Conservation (phyloP, 2,113 vertebrate species). For the Turdus rufiventris region DNA sequence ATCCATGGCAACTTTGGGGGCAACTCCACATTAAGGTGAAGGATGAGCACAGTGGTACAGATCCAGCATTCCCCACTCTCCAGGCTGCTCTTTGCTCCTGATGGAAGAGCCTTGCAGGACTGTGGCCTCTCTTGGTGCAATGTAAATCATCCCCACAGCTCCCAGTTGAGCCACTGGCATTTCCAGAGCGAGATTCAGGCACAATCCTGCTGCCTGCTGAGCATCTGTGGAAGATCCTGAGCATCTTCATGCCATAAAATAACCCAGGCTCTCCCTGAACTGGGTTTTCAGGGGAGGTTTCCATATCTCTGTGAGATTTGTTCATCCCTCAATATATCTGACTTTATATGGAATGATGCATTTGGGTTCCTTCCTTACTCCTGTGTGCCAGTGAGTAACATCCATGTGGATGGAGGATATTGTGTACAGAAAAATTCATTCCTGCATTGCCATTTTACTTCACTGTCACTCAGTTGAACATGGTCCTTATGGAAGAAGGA, state of each 20-base stretch:
- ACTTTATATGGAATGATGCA: background rate
- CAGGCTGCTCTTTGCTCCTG: background rate
- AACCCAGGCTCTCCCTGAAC: background rate
- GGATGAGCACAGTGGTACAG: background rate
- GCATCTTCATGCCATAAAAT: fast-evolving
- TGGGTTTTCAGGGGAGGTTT: background rate
- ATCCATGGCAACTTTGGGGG: background rate
- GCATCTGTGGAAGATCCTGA: background rate
- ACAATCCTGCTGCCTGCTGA: background rate
- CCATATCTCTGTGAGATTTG: background rate
- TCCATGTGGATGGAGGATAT: background rate
- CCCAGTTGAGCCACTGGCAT: background rate
- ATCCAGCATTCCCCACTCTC: background rate
- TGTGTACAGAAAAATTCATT: background rate
- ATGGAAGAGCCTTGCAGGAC: background rate
- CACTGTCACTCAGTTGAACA: background rate
- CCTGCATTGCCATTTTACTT: background rate
- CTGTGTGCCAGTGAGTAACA: background rate
- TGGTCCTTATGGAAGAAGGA: fast-evolving
- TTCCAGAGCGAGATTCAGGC: background rate
- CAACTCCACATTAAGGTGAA: background rate
- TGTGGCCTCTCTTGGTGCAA: fast-evolving
- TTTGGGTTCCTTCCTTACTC: background rate
- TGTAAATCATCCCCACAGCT: background rate
- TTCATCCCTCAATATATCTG: background rate